Percentiles rank a stretch among this genome's conserved stretches.
phyloP scores from a whole-genome alignment of 2,113 vertebrate genomes.

The Capra hircus region DNA sequence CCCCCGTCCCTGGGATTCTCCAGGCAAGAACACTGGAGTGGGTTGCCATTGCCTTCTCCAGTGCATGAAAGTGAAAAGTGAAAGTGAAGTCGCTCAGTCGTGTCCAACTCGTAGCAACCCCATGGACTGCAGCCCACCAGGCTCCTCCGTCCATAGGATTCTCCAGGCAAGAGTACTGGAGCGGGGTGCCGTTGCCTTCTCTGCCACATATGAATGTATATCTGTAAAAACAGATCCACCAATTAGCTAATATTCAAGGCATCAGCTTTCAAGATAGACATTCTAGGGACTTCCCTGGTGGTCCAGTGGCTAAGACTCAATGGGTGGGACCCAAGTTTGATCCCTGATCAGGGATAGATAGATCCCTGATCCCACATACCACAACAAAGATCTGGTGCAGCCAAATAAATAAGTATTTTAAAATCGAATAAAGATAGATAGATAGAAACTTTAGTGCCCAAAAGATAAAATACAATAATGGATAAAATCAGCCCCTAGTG shows the following conservation, averaged over 20 bases:
- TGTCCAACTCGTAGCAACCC: too few species aligned
- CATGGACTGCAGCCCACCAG: too few species aligned
- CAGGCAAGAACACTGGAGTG: too few species aligned
- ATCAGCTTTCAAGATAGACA: neutral
- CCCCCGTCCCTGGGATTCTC: too few species aligned
- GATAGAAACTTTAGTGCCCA: neutral
- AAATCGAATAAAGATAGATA: neutral
- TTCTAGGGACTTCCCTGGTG: neutral
- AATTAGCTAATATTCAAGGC: neutral
- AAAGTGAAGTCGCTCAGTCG: too few species aligned
- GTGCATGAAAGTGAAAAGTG: too few species aligned
- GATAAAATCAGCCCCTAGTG: neutral
- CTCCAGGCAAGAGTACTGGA: too few species aligned
- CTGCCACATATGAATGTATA: neutral
- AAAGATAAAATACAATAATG: neutral
- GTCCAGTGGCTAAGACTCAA: neutral
- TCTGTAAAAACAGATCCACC: neutral
- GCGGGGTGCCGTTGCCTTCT: too few species aligned
- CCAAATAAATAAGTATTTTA: neutral
- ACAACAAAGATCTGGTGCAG: neutral
- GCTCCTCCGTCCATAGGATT: too few species aligned
- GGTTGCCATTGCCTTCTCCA: too few species aligned
- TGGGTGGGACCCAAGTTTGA: neutral
- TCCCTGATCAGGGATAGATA: neutral
- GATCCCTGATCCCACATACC: neutral